Evolutionary conservation across 2,888 invertebrate species (phyloP), one percentile per base, ranked within the genome.

Genomic region (Drosophila recens): DNA sequence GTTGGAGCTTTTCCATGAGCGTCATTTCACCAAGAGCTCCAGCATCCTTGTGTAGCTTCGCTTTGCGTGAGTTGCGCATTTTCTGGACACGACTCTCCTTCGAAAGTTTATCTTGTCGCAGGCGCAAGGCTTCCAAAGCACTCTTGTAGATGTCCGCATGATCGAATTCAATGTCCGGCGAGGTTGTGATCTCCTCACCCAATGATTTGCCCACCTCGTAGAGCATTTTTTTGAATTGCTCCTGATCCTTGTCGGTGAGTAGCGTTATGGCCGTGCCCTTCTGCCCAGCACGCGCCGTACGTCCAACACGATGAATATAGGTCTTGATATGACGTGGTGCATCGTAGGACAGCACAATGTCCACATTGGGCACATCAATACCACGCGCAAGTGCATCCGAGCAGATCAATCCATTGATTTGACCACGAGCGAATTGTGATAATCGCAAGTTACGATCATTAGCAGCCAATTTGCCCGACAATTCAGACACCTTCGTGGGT

Each of bases 361-460:
- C 96, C 34, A 99, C 96, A 82, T 96, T 95, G 1, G 96, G 95
- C 80, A 99, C 95, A 93, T 99, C 99, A 84, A 99, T 97, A 62
- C 99, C 99, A 93, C 99, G 94, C 0, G 99, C 97, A 90, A 99
- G 93, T 15, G 97, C 96, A 93, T 99, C 99, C 0, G 99, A 97
- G 85, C 97, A 96, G 61, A 99, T 95, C 56, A 99, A 94, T 20
- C 92, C 93, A 34, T 91, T 81, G 20, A 92, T 65, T 45, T 72
- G 78, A 2, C 92, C 92, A 13, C 78, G 72, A 0, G 84, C 69
- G 49, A 93, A 92, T 3, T 71, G 58, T n/a, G 71, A 67, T 0
- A 93, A 66, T 0, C 87, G 79, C 0, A 48, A 23, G 0, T 80
- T 78, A 1, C 93, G 89, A 0, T 49, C 46, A 3, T 65, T 66